Evolutionary conservation across 2,888 invertebrate species (phyloP).

Genomic region (Mesoligia furuncula): DNA sequence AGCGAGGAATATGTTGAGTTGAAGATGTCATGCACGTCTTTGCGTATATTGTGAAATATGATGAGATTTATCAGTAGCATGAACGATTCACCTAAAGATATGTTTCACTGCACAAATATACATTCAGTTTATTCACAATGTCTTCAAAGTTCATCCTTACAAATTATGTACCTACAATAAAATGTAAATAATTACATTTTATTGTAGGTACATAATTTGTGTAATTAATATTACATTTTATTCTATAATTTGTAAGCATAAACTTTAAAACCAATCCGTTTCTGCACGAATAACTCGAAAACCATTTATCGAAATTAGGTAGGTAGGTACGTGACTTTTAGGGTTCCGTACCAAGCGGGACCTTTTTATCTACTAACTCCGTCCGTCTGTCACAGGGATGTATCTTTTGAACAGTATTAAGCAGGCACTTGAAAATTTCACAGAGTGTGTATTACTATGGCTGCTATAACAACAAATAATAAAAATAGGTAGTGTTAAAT

Average conservation of each 20-base stretch:
- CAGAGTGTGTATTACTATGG: neutral
- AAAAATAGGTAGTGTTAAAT: neutral
- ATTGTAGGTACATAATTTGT: too few relatives aligned
- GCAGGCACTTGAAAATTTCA: neutral
- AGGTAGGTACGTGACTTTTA: neutral
- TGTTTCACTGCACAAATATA: neutral
- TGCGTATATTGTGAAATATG: constrained; percentile 7
- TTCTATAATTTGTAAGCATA: neutral
- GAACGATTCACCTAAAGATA: constrained; percentile 1
- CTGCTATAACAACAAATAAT: neutral
- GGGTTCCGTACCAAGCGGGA: neutral
- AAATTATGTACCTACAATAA: neutral
- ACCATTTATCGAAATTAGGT: neutral
- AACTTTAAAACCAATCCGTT: neutral
- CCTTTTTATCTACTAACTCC: neutral
- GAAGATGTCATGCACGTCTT: constrained; percentile 14
- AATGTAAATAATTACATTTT: too few relatives aligned
- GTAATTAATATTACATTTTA: too few relatives aligned
- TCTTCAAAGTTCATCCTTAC: neutral
- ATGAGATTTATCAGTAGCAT: neutral
- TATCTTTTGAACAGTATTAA: neutral
- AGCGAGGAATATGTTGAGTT: constrained; percentile 4
- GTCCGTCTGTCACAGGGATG: neutral
- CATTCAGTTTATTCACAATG: neutral
- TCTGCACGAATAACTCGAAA: neutral